Evolutionary conservation across 2,113 vertebrate species (phyloP).

Genomic region (Saguinus midas): DNA sequence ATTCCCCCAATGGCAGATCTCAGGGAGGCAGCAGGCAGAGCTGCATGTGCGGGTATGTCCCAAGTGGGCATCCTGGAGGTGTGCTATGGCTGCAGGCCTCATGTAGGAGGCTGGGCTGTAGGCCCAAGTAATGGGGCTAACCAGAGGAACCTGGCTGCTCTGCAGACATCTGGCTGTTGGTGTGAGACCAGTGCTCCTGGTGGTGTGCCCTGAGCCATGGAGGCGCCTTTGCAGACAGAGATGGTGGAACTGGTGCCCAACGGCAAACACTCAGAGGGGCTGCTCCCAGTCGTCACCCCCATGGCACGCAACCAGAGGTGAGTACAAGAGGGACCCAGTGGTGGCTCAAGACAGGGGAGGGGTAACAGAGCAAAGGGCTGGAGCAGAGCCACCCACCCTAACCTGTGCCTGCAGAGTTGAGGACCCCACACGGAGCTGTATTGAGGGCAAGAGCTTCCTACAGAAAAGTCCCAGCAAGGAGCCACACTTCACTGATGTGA

Average conservation of each 20-base stretch:
- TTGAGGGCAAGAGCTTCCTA: conserved; percentile 91
- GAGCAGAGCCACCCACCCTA: background rate
- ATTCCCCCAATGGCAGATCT: background rate
- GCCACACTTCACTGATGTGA: conserved; percentile 93
- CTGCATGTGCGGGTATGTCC: rapidly evolving
- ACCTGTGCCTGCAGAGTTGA: conserved; percentile 84
- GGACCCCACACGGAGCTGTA: conserved; percentile 82
- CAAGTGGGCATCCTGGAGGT: background rate
- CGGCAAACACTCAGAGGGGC: conserved; percentile 75
- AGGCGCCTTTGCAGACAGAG: conserved; percentile 80
- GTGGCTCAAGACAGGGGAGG: no score
- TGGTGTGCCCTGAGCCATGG: conserved; percentile 3
- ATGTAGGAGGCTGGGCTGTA: background rate
- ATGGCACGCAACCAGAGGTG: conserved; percentile 77
- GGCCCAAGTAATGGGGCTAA: background rate
- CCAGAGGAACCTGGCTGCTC: background rate
- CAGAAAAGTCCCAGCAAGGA: conserved; percentile 88
- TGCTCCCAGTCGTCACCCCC: conserved; percentile 38
- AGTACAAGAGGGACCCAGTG: background rate
- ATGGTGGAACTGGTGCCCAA: conserved; percentile 88
- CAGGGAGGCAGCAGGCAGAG: background rate
- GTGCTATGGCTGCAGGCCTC: background rate
- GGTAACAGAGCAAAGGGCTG: background rate
- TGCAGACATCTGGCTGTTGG: background rate
- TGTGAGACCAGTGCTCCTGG: background rate